These are phyloP conservation scores for Stichopus chloronotus DNA, from an alignment of 35 echinoderm and acorn worm species.

Conservation along the genomic window DNA sequence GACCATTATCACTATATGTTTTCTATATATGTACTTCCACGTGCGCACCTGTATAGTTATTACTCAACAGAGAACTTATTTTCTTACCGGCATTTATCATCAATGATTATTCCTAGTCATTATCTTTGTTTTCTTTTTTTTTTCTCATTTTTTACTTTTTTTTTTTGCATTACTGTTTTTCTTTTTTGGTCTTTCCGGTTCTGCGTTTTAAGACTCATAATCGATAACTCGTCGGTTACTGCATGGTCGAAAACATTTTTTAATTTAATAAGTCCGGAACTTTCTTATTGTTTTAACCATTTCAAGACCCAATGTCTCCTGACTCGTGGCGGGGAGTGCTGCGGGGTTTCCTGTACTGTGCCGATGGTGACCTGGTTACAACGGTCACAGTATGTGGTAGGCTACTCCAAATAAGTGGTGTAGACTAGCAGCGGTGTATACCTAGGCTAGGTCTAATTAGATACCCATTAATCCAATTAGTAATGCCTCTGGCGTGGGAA, in stretches of 20 bases:
- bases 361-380: conserved; percentile 21
- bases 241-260: conserved; percentile 22
- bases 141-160: background rate
- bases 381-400: background rate
- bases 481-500: conserved; percentile 26
- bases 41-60: too few relatives aligned
- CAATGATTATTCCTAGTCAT: too few relatives aligned
- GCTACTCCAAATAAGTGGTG: background rate
- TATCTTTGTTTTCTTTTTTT: background rate
- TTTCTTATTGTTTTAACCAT: conserved; percentile 48
- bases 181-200: background rate
- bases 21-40: too few relatives aligned
- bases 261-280: conserved; percentile 39
- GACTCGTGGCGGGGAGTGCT: conserved; percentile 27
- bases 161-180: background rate
- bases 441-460: conserved; percentile 7
- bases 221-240: background rate
- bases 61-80: too few relatives aligned
- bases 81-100: too few relatives aligned
- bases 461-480: conserved; percentile 42
- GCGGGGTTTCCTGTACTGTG: background rate
- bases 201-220: background rate
- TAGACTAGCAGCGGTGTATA: background rate
- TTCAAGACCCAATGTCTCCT: conserved; percentile 29
- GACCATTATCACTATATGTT: too few relatives aligned